Conservation (phyloP, 2,797 vertebrate species). For the Caiman crocodilus region DNA sequence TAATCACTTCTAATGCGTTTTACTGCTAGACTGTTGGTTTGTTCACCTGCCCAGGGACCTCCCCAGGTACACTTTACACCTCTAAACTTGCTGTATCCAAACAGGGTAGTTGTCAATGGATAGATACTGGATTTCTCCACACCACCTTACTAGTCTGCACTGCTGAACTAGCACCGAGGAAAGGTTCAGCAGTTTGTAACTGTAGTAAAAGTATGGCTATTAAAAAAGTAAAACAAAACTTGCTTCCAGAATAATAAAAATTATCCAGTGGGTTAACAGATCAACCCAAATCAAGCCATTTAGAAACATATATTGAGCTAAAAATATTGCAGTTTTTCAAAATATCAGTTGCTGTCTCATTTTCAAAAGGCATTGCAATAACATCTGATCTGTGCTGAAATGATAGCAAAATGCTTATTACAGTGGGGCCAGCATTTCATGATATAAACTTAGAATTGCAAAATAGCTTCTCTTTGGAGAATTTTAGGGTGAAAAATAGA, state of each 20-base stretch:
- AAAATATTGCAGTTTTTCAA: too few species aligned
- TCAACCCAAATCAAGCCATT: too few species aligned
- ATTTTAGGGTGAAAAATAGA: background rate
- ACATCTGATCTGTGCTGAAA: too few species aligned
- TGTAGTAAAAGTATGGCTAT: background rate
- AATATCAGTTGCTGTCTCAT: too few species aligned
- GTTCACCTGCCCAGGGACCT: background rate
- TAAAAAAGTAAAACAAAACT: background rate
- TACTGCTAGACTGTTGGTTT: background rate
- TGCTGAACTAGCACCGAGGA: background rate
- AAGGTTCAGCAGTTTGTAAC: background rate
- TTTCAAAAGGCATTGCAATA: too few species aligned
- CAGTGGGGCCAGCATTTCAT: too few species aligned
- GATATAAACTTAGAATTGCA: background rate
- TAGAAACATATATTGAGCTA: too few species aligned
- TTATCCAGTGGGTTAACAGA: too few species aligned
- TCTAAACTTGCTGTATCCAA: background rate
- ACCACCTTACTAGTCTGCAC: background rate
- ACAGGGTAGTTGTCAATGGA: background rate
- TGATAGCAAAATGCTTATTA: too few species aligned
- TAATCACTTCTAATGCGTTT: slow-evolving; percentile 4
- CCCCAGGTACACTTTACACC: background rate
- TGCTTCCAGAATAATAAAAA: too few species aligned
- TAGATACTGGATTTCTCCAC: background rate
- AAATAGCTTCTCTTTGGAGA: background rate